Evolutionary conservation across 1,140 invertebrate genomes (phyloP).

Genomic region (Octopus sinensis): DNA sequence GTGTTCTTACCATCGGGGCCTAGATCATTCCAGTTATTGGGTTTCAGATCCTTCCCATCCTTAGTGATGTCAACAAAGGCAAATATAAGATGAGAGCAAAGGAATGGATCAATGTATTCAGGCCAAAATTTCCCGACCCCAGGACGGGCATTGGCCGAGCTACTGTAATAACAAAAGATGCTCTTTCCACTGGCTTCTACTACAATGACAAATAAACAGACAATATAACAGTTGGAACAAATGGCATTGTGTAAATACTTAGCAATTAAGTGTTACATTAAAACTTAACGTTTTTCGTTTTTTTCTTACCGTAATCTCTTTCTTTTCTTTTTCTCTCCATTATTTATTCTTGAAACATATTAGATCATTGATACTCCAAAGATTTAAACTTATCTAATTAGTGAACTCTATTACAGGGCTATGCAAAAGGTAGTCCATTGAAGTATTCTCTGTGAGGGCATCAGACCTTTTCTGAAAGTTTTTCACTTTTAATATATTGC

Average conservation of each 20-base stretch:
- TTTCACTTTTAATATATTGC: too few relatives aligned
- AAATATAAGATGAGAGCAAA: constrained; percentile 79
- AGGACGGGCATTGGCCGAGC: constrained; percentile 41
- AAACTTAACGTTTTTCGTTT: too few relatives aligned
- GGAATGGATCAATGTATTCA: constrained; percentile 67
- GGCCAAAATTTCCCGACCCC: constrained; percentile 60
- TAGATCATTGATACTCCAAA: too few relatives aligned
- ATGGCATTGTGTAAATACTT: not conserved
- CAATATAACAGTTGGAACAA: not conserved
- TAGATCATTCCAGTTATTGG: constrained; percentile 36
- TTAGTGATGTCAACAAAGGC: constrained; percentile 70
- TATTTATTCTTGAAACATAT: too few relatives aligned
- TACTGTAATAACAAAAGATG: constrained; percentile 49
- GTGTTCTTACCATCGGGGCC: constrained; percentile 57
- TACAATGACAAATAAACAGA: not conserved
- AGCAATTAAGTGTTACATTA: too few relatives aligned
- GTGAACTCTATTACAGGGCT: too few relatives aligned
- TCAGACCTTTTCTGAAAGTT: too few relatives aligned
- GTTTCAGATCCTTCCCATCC: constrained; percentile 31
- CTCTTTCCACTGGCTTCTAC: constrained; percentile 17
- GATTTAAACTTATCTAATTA: too few relatives aligned
- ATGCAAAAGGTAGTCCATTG: too few relatives aligned
- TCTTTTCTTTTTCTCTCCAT: too few relatives aligned
- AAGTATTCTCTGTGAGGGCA: too few relatives aligned
- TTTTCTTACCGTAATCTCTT: too few relatives aligned